Evolutionary conservation across 2,113 vertebrate species (phyloP), one percentile per base, ranked within the genome.

Genomic region (Mustela lutreola): DNA sequence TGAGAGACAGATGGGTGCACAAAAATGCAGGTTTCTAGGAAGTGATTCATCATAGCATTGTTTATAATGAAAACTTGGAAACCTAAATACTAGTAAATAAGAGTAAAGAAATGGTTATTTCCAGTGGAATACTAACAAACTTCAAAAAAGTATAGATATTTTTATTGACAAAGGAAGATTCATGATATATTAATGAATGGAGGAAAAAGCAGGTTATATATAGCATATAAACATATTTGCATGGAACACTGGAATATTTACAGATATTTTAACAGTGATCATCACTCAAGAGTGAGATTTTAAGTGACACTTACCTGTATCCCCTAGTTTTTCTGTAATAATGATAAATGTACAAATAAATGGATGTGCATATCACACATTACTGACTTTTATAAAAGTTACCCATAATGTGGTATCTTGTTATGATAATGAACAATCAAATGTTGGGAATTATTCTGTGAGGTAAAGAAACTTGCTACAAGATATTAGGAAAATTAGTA

Each of bases 371-470:
- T 78, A 11, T 88, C 28, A n/a, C 5, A 86, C 24, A 22, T 76
- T 33, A 87, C n/a, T 70, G 39, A 5, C 73, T 86, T 73, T 96
- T 87, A 39, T n/a, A 56, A 86, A 85, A 85, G 42, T 91, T 84
- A 89, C 15, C 67, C 26, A 31, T 70, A 36, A 93, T 28, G 8
- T 91, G 26, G 31, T 36, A 58, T 83, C 70, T 62, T 73, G 11
- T 87, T 91, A 86, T 19, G 24, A 45, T 91, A 84, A 79, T 92
- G 39, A 89, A 58, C 24, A 85, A 84, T 80, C 39, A 94, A 65
- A 62, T 93, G 45, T n/a, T 62, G 31, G 45, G 19, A 65, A 78
- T 93, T 89, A 36, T 39, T 87, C 36, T 45, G 18, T 71, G 78
- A 93, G 19, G 0, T 89, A 18, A 87, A 86, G 58, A 91, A 88